These are phyloP conservation scores for Acleris laterana DNA, from an alignment of 2,888 invertebrate species.

Conservation along the genomic window DNA sequence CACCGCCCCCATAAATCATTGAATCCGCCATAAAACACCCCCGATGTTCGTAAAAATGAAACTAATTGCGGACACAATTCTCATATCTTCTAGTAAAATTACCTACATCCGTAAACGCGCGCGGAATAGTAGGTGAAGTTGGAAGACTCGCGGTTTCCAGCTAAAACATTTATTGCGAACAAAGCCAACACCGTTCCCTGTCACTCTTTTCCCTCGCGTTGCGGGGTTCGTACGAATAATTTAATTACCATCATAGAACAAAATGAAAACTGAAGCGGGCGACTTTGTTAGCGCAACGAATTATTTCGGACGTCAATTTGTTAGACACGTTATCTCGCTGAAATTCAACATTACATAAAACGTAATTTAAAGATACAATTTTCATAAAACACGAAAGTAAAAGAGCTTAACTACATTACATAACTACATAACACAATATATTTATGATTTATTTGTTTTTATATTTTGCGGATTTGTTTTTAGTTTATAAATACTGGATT, in stretches of 20 bases:
- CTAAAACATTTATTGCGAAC: slow-evolving; percentile 70
- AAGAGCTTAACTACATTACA: too few relatives aligned
- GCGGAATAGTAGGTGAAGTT: slow-evolving; percentile 55
- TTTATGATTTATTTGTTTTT: not conserved
- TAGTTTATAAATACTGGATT: not conserved
- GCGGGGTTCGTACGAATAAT: slow-evolving; percentile 78
- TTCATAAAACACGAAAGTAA: too few relatives aligned
- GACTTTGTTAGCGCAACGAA: slow-evolving; percentile 80
- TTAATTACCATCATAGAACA: slow-evolving; percentile 83
- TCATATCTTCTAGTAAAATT: slow-evolving; percentile 73
- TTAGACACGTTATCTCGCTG: slow-evolving; percentile 70
- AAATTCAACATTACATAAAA: slow-evolving; percentile 65
- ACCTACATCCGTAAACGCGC: slow-evolving; percentile 64
- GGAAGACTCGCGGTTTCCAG: slow-evolving; percentile 50
- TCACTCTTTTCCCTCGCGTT: slow-evolving; percentile 64
- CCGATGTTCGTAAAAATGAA: slow-evolving; percentile 83
- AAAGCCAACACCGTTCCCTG: slow-evolving; percentile 69
- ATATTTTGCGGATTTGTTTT: not conserved
- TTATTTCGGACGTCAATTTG: slow-evolving; percentile 81
- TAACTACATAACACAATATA: too few relatives aligned
- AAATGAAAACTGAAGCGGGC: slow-evolving; percentile 81
- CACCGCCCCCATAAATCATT: slow-evolving; percentile 83
- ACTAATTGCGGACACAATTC: slow-evolving; percentile 79
- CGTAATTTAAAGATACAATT: slow-evolving; percentile 42
- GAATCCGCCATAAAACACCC: slow-evolving; percentile 83